phyloP scores from a whole-genome alignment of 2,113 vertebrate species.

The Gnathonemus longibarbis region DNA sequence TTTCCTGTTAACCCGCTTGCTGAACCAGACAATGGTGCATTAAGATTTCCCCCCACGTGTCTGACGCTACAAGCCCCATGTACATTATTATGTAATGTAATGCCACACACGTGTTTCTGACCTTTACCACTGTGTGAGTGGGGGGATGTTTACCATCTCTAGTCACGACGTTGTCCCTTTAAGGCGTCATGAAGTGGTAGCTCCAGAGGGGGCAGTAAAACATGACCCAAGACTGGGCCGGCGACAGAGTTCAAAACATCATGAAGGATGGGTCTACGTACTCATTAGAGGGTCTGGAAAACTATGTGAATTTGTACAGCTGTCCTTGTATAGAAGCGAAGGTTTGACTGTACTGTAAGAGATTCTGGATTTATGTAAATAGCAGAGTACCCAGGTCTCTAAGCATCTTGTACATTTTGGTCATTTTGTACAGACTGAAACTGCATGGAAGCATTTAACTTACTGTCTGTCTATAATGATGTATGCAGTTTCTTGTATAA shows the following conservation, averaged over 20 bases:
- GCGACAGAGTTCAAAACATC: not conserved
- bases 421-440: constrained; percentile 82
- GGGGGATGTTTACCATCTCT: not conserved
- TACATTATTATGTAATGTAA: not conserved
- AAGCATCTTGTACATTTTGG: constrained; percentile 39
- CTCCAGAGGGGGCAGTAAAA: not conserved
- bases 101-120: not conserved
- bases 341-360: constrained; percentile 54
- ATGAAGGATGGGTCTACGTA: not conserved
- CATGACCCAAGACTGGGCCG: not conserved
- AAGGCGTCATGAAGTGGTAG: not conserved
- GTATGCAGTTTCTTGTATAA: constrained; percentile 85
- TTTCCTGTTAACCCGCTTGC: not conserved
- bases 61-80: not conserved
- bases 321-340: constrained; percentile 62
- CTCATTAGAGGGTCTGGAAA: not conserved
- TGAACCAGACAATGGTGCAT: not conserved
- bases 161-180: not conserved
- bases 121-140: not conserved
- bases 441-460: constrained; percentile 82
- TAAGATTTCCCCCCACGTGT: not conserved
- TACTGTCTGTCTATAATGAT: constrained; percentile 78
- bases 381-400: constrained; percentile 66
- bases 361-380: constrained; percentile 69
- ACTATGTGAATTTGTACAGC: constrained; percentile 55